phyloP scores from a whole-genome alignment of 2,113 vertebrate genomes.

The Alectura lathami region DNA sequence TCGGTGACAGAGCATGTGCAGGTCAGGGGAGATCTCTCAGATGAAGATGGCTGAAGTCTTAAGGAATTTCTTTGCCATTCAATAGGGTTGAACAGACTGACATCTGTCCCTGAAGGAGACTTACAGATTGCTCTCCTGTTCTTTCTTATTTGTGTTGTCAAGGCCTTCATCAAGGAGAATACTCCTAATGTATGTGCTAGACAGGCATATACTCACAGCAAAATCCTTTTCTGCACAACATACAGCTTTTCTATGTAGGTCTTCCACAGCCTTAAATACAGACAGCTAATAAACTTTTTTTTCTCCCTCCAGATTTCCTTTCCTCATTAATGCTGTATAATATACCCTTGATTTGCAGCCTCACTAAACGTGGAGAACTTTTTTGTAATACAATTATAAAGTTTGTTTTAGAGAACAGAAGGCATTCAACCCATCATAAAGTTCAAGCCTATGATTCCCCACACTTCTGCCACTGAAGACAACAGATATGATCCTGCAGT shows the following conservation, averaged over 20 bases:
- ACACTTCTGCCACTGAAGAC: not conserved
- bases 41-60: not conserved
- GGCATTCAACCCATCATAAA: not conserved
- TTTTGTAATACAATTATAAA: not conserved
- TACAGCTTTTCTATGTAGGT: not conserved
- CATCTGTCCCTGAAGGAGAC: not conserved
- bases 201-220: not conserved
- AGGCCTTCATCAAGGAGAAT: not conserved
- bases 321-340: conserved; percentile 15
- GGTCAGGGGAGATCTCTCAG: not conserved
- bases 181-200: not conserved
- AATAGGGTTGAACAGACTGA: not conserved
- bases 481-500: not conserved
- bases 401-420: not conserved
- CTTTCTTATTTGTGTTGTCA: not conserved
- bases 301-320: not conserved
- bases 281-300: not conserved
- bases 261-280: not conserved
- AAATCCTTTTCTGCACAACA: not conserved
- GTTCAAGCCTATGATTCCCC: not conserved
- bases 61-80: not conserved
- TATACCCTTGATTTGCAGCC: conserved; percentile 5
- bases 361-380: not conserved
- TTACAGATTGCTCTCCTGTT: not conserved
- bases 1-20: not conserved